These are phyloP conservation scores for Drosophila kanekoi DNA, from an alignment of 2,888 invertebrate species.

Conservation along the genomic window DNA sequence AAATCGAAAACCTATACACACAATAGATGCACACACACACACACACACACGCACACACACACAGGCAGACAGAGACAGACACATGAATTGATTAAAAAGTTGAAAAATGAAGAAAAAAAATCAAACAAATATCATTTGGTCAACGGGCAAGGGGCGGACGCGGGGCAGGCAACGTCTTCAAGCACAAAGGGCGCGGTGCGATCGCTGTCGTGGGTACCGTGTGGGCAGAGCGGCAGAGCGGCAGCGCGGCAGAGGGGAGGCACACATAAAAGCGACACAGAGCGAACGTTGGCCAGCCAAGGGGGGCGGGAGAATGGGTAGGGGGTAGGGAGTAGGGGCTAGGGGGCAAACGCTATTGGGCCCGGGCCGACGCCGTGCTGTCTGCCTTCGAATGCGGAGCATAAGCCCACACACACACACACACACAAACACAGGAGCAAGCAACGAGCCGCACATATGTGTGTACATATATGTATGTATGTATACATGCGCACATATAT, in stretches of 20 bases:
- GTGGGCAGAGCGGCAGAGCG: slow-evolving; percentile 7
- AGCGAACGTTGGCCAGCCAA: not conserved
- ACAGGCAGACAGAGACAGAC: slow-evolving; percentile 36
- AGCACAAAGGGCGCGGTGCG: slow-evolving; percentile 63
- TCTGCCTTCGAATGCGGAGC: slow-evolving; percentile 75
- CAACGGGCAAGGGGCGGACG: slow-evolving; percentile 11
- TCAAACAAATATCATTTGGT: slow-evolving; percentile 54
- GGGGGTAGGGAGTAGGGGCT: not conserved
- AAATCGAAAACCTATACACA: slow-evolving; percentile 77
- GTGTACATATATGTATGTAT: not conserved
- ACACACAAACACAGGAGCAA: slow-evolving; percentile 36
- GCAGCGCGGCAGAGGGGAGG: slow-evolving; percentile 13
- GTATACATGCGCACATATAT: not conserved
- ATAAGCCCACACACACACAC: slow-evolving; percentile 68
- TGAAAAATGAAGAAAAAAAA: slow-evolving; percentile 53
- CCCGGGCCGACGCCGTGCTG: slow-evolving; percentile 70
- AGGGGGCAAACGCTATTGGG: slow-evolving; percentile 18
- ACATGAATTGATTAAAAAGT: slow-evolving; percentile 80
- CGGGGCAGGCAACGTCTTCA: slow-evolving; percentile 30
- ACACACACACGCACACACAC: slow-evolving; percentile 15
- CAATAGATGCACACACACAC: slow-evolving; percentile 71
- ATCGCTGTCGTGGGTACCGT: slow-evolving; percentile 27
- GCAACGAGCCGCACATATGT: slow-evolving; percentile 15
- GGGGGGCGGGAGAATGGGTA: too few species aligned
- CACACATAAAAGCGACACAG: slow-evolving; percentile 8